Evolutionary conservation across 2,888 invertebrate species (phyloP).

Genomic region (Dasypogon diadema): DNA sequence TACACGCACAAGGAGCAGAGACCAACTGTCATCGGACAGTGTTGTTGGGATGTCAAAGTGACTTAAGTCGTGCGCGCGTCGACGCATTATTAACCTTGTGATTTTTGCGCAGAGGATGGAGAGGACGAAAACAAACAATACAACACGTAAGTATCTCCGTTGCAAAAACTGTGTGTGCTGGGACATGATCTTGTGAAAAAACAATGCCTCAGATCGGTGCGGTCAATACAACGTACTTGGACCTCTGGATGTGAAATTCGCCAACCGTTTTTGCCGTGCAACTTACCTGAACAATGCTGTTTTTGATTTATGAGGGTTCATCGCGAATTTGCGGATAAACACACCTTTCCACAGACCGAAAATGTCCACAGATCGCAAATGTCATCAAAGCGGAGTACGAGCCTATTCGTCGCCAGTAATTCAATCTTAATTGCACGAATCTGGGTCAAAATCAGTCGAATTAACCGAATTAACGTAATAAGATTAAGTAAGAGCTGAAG

Average conservation of each 20-base stretch:
- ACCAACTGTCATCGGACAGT: slow-evolving; percentile 39
- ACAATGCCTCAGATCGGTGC: too few species aligned
- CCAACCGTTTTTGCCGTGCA: too few species aligned
- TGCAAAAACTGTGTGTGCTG: background rate
- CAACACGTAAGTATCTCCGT: background rate
- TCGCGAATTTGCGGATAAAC: background rate
- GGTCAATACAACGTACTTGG: too few species aligned
- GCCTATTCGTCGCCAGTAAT: background rate
- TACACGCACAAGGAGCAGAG: slow-evolving; percentile 16
- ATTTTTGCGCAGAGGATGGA: background rate
- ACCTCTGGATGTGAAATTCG: too few species aligned
- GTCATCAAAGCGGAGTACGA: background rate
- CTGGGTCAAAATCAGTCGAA: slow-evolving; percentile 20
- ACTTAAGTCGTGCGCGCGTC: slow-evolving; percentile 49
- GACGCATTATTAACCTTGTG: slow-evolving; percentile 26
- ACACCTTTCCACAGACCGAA: background rate
- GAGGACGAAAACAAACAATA: background rate
- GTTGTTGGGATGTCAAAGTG: slow-evolving; percentile 44
- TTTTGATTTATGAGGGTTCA: background rate
- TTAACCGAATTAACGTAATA: slow-evolving; percentile 18
- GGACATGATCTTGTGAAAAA: background rate
- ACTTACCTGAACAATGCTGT: too few species aligned
- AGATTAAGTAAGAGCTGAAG: slow-evolving; percentile 27
- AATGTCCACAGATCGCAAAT: background rate
- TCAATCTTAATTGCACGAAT: slow-evolving; percentile 10